phyloP scores from a whole-genome alignment of 1,140 invertebrate genomes.

The Mylabris phalerata region DNA sequence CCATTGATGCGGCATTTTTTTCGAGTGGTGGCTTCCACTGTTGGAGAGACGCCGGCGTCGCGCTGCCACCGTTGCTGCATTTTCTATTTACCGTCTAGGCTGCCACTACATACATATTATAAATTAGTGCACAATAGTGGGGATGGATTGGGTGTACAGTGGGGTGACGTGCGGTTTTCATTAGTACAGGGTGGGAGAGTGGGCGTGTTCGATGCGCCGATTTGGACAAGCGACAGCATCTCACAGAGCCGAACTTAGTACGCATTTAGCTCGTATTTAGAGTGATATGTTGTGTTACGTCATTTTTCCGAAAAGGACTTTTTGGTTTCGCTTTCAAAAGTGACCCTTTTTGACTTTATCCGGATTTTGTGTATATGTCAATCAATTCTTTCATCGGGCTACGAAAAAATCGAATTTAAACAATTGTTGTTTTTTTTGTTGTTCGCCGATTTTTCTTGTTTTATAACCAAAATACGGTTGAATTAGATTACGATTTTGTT shows the following conservation, averaged over 20 bases:
- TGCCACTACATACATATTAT: neutral
- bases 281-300: slow-evolving; percentile 44
- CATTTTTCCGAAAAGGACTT: slow-evolving; percentile 41
- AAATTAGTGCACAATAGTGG: neutral
- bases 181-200: slow-evolving; percentile 21
- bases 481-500: neutral
- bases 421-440: slow-evolving; percentile 6
- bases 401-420: too few species aligned
- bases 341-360: slow-evolving; percentile 32
- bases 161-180: neutral
- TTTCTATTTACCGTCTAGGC: neutral
- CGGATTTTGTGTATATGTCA: slow-evolving; percentile 26
- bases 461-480: neutral
- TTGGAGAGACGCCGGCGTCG: neutral
- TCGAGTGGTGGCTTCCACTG: too few species aligned
- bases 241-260: slow-evolving; percentile 33
- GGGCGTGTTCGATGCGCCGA: slow-evolving; percentile 26
- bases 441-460: slow-evolving; percentile 8
- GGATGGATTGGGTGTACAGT: neutral
- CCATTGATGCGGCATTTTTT: too few species aligned
- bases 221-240: slow-evolving; percentile 30
- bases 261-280: slow-evolving; percentile 43
- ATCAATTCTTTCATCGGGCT: too few species aligned
- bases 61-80: neutral
- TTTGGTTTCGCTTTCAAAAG: slow-evolving; percentile 41